Conservation (phyloP, 2,888 invertebrate genomes). For the Nephrocerus scutellatus region DNA sequence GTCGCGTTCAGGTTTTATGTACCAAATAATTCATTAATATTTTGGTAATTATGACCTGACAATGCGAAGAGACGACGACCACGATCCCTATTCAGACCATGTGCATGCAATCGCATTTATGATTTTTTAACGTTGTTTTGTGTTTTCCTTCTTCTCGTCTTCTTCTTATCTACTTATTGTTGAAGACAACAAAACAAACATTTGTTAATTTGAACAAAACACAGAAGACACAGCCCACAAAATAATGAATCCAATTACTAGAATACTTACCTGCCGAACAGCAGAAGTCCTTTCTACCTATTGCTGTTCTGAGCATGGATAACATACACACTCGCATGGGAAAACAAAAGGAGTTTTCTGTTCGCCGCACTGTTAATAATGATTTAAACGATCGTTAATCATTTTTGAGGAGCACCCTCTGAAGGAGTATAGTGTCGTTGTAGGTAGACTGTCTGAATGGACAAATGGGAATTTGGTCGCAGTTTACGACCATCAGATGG, state of each 20-base stretch:
- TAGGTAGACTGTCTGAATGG: not conserved
- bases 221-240: not conserved
- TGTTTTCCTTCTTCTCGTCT: too few relatives aligned
- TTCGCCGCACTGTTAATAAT: slow-evolving; percentile 8
- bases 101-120: too few relatives aligned
- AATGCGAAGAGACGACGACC: too few relatives aligned
- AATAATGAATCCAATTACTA: slow-evolving; percentile 1
- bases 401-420: slow-evolving; percentile 17
- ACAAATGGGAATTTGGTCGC: not conserved
- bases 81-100: too few relatives aligned
- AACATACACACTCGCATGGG: too few relatives aligned
- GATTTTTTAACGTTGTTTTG: slow-evolving; percentile 1
- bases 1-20: too few relatives aligned
- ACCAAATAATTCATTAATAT: slow-evolving; percentile 47
- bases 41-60: slow-evolving; percentile 41
- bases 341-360: slow-evolving; percentile 3
- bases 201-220: slow-evolving; percentile 9
- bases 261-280: too few relatives aligned
- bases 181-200: slow-evolving; percentile 5
- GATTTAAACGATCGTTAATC: slow-evolving; percentile 19
- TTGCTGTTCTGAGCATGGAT: too few relatives aligned
- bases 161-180: too few relatives aligned
- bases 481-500: slow-evolving; percentile 3
- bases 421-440: not conserved
- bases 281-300: too few relatives aligned